Percentiles rank a stretch among this genome's conserved stretches.
phyloP scores from a whole-genome alignment of 2,113 vertebrate genomes.

The Sapajus apella region DNA sequence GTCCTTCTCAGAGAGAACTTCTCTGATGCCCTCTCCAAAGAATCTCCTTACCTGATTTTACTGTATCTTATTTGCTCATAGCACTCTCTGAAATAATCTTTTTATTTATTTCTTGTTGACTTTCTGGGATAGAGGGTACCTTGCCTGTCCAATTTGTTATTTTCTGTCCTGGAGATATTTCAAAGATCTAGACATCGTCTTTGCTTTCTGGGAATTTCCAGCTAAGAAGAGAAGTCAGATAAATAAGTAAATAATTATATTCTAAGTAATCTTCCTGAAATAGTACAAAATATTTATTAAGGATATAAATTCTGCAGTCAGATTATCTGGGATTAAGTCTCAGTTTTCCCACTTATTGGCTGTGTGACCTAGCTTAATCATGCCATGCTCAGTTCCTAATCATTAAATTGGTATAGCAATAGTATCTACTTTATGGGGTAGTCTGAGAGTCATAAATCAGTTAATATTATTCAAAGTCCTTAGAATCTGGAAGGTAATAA shows the following conservation, averaged over 20 bases:
- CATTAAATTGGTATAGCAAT: background rate
- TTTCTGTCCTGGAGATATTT: background rate
- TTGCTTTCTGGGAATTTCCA: conserved; percentile 1
- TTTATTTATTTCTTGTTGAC: background rate
- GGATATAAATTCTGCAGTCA: background rate
- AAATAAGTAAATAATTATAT: background rate
- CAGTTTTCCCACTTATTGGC: background rate
- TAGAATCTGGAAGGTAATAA: background rate
- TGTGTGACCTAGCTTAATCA: background rate
- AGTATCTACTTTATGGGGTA: background rate
- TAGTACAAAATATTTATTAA: background rate
- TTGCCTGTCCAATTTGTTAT: background rate
- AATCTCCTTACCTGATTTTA: background rate
- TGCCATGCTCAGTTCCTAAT: background rate
- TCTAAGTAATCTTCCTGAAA: background rate
- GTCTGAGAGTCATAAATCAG: background rate
- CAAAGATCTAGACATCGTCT: background rate
- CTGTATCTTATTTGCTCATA: background rate
- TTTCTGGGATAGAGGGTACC: background rate
- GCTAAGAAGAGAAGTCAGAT: background rate
- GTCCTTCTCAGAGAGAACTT: background rate
- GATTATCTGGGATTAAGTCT: background rate
- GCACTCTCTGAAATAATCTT: background rate
- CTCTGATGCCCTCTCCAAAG: background rate
- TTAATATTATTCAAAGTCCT: background rate